Evolutionary conservation across 2,888 invertebrate species (phyloP).

Genomic region (Silvanus unidentatus): DNA sequence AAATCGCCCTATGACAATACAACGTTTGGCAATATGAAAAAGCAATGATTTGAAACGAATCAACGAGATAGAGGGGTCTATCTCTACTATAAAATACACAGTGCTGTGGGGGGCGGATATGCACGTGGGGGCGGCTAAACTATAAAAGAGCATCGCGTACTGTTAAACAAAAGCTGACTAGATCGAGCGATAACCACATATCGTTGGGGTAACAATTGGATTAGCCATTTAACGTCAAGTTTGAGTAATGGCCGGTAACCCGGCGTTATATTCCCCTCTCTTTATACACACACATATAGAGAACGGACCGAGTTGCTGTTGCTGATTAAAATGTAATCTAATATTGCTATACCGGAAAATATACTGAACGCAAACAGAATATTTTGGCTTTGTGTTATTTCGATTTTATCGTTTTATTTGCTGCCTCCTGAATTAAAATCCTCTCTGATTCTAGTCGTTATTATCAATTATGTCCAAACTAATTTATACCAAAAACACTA

Average conservation of each 20-base stretch:
- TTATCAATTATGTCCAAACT: slow-evolving; percentile 24
- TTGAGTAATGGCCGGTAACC: slow-evolving; percentile 49
- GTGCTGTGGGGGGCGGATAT: slow-evolving; percentile 16
- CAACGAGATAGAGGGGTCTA: slow-evolving; percentile 5
- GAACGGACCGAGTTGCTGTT: slow-evolving; percentile 34
- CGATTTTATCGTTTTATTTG: slow-evolving; percentile 36
- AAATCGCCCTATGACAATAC: background rate
- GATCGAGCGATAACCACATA: slow-evolving; percentile 45
- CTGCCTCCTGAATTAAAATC: slow-evolving; percentile 36
- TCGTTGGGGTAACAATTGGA: slow-evolving; percentile 48
- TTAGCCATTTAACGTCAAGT: slow-evolving; percentile 49
- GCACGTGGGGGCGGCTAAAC: slow-evolving; percentile 11
- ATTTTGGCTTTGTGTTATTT: slow-evolving; percentile 35
- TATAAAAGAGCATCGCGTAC: slow-evolving; percentile 24
- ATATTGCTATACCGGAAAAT: slow-evolving; percentile 46
- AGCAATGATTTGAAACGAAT: slow-evolving; percentile 28
- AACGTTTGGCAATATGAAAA: slow-evolving; percentile 30
- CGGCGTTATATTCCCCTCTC: slow-evolving; percentile 30
- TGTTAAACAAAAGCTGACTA: slow-evolving; percentile 23
- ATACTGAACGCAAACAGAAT: slow-evolving; percentile 39
- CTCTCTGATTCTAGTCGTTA: slow-evolving; percentile 33
- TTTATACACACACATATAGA: slow-evolving; percentile 1
- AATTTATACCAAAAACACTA: background rate
- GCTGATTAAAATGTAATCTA: slow-evolving; percentile 52
- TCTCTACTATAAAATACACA: too few relatives aligned